These are phyloP conservation scores for Phataginus tricuspis DNA, from an alignment of 2,797 vertebrate genomes.

Conservation along the genomic window DNA sequence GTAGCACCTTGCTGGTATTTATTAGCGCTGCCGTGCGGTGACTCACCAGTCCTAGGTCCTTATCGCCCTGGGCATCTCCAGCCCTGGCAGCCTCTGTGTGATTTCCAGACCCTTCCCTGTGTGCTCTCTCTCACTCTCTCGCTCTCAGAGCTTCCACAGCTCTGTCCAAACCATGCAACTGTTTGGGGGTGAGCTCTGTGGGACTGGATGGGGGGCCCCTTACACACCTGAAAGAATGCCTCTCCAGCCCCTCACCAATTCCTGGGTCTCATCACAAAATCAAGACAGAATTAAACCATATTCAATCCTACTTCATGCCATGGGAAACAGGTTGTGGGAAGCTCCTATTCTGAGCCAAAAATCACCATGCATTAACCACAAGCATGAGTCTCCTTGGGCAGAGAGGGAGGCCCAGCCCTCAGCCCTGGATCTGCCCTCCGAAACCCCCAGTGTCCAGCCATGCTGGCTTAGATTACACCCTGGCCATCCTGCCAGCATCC, in stretches of 20 bases:
- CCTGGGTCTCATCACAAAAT: not conserved
- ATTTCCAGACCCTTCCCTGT: not conserved
- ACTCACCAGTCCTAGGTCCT: too few species aligned
- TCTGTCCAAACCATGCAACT: not conserved
- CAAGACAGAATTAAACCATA: not conserved
- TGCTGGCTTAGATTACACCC: not conserved
- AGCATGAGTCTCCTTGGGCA: not conserved
- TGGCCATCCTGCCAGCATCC: not conserved
- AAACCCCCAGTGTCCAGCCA: not conserved
- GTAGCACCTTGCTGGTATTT: not conserved
- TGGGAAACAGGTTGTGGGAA: not conserved
- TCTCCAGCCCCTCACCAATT: not conserved
- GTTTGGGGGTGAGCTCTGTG: not conserved
- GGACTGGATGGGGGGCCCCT: not conserved
- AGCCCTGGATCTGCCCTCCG: not conserved
- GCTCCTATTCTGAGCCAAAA: not conserved
- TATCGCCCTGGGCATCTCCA: not conserved
- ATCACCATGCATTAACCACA: not conserved
- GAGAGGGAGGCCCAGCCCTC: not conserved
- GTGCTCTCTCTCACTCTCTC: accelerated
- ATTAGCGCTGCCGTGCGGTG: not conserved
- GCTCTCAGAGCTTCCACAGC: not conserved
- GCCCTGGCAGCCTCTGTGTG: not conserved
- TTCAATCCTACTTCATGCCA: not conserved
- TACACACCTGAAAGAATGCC: not conserved